Base-by-base conservation (phyloP, 2,797 vertebrate genomes). In the Pseudotriccus pelzelni region DNA sequence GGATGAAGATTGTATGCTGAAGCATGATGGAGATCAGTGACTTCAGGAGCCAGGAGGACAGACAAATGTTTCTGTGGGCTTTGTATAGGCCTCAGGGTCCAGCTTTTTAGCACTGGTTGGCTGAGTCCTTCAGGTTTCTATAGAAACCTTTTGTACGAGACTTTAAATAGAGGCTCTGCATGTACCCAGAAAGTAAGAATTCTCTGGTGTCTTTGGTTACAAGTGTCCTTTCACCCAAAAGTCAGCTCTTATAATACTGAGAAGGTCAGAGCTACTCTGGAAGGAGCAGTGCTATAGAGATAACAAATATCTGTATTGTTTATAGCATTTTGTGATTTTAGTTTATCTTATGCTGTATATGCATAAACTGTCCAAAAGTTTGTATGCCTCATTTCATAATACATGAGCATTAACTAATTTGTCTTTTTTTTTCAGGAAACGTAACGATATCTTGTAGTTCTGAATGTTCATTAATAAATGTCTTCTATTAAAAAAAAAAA, bases 111-210 rank as follows among this genome's bases (percentile, higher is more conserved):
- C 78, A 67, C 30, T 56, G 70, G 19, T 47, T 89, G 70, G 43
- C 64, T 53, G 55, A 92, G 60, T 87, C 68, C 49, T 93, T 89
- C 73, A 66, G 84, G 94, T 93, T 97, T 96, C 89, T 96, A 95
- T 87, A 93, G 94, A 95, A 96, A 96, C 89, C 82, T 93, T 95
- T 95, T 75, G 60, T 85, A 19, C 84, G 75, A 94, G 67, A 63
- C 75, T 92, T 96, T 94, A 93, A 87, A 95, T 82, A 91, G 92
- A 93, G 89, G 75, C 60, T 87, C 68, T 83, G 43, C 36, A 13
- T 78, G 72, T 69, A 90, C 53, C 74, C 75, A 84, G 78, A 87
- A 80, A 59, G 56, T 85, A 77, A 89, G 77, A 77, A 83, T 85
- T 89, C 87, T 87, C 78, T 75, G 21, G 56, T 83, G 68, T 41